phyloP scores from a whole-genome alignment of 2,113 vertebrate genomes.

The Desmodus rotundus region DNA sequence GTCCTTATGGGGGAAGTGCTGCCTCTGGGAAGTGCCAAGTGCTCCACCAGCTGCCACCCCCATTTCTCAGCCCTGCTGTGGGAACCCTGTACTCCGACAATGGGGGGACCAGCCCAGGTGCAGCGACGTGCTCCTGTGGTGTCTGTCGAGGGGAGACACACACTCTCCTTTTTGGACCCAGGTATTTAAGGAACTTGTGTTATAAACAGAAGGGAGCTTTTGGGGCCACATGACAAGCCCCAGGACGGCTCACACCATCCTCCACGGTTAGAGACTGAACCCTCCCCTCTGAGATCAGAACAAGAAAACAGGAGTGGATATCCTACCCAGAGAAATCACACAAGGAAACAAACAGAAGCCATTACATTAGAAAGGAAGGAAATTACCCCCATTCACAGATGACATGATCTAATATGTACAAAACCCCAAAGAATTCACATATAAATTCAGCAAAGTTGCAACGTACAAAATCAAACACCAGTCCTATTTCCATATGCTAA shows the following conservation, averaged over 20 bases:
- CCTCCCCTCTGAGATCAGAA: not conserved
- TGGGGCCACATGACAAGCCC: not conserved
- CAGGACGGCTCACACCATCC: no score
- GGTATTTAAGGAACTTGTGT: not conserved
- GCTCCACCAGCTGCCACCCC: not conserved
- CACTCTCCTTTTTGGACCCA: not conserved
- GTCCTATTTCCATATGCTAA: not conserved
- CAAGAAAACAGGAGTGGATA: no score
- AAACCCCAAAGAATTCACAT: not conserved
- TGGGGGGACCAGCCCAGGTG: not conserved
- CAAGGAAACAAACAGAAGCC: not conserved
- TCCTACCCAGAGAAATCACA: not conserved
- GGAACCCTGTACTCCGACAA: not conserved
- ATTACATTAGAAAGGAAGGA: not conserved
- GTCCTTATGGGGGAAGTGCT: not conserved
- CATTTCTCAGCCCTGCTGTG: not conserved
- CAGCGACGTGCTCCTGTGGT: not conserved
- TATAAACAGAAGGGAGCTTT: not conserved
- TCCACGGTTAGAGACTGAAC: accelerated
- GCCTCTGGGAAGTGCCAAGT: not conserved
- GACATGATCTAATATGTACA: not conserved
- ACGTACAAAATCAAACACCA: not conserved
- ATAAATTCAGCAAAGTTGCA: not conserved
- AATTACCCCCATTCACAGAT: not conserved
- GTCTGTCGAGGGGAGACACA: accelerated